A percentile compares a stretch with the other conserved stretches of the same genome.
Evolutionary conservation across 2,888 invertebrate genomes (phyloP).

Genomic region (Sesia bembeciformis): DNA sequence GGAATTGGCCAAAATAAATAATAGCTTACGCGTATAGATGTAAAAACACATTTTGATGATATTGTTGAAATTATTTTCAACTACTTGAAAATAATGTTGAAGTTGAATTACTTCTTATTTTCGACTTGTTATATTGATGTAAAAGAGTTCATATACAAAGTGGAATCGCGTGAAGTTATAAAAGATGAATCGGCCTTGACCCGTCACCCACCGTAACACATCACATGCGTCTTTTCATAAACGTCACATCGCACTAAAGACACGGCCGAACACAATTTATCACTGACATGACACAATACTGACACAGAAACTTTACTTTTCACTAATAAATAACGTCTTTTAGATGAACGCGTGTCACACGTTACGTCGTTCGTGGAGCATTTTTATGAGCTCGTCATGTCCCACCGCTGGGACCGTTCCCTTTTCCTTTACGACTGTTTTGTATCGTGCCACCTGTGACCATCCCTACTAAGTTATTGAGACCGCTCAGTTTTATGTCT

Average conservation of each 20-base stretch:
- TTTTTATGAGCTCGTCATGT: neutral
- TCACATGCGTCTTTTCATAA: conserved; percentile 3
- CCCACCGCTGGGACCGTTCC: too few species aligned
- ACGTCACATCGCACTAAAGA: conserved; percentile 1
- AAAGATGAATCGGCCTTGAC: conserved; percentile 10
- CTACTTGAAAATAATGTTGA: too few species aligned
- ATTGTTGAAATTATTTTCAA: neutral
- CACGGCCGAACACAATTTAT: conserved; percentile 13
- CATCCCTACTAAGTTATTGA: too few species aligned
- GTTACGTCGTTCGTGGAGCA: neutral
- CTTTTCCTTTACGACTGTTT: too few species aligned
- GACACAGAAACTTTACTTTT: conserved; percentile 12
- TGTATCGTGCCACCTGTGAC: too few species aligned
- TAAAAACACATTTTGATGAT: neutral
- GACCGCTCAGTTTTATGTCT: too few species aligned
- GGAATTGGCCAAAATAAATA: neutral
- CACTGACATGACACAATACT: conserved; percentile 13
- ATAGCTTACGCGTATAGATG: neutral
- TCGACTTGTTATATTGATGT: neutral
- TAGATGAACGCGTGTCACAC: neutral
- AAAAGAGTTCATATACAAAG: conserved; percentile 9
- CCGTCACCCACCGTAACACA: conserved; percentile 8
- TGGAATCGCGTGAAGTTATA: conserved; percentile 4
- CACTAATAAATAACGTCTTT: conserved; percentile 11
- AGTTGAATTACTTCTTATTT: neutral